These are phyloP conservation scores for Agonopterix subpropinquella DNA, from an alignment of 2,888 invertebrate genomes.

Conservation along the genomic window DNA sequence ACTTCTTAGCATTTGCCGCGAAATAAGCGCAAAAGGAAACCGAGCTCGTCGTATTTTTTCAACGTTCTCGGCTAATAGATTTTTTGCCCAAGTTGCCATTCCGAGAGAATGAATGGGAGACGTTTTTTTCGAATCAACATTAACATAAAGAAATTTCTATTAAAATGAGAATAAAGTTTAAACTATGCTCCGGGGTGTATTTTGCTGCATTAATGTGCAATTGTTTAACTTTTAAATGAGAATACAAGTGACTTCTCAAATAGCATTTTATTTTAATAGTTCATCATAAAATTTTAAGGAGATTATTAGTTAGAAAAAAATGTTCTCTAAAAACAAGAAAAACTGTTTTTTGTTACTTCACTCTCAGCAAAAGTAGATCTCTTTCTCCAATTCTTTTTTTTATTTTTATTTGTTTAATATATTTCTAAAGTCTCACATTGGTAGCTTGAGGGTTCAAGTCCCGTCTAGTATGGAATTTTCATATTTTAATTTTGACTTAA, in stretches of 20 bases:
- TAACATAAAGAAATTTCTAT: conserved; percentile 50
- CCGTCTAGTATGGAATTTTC: too few species aligned
- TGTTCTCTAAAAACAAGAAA: too few species aligned
- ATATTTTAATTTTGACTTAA: too few species aligned
- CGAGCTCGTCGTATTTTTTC: conserved; percentile 23
- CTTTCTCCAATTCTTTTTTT: too few species aligned
- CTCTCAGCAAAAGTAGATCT: too few species aligned
- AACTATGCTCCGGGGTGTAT: conserved; percentile 29
- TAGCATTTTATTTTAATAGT: not conserved
- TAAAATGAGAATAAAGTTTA: conserved; percentile 41
- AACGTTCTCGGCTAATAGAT: conserved; percentile 43
- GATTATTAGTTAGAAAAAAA: not conserved
- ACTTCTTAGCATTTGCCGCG: conserved; percentile 25
- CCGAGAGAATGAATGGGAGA: conserved; percentile 32
- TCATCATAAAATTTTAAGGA: not conserved
- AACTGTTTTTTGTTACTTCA: too few species aligned
- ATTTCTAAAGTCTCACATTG: too few species aligned
- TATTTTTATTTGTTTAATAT: too few species aligned
- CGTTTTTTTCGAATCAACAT: conserved; percentile 47
- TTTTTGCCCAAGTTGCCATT: conserved; percentile 24
- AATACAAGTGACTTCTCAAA: not conserved
- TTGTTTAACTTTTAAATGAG: not conserved
- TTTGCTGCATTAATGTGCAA: conserved; percentile 27
- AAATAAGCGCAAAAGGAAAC: conserved; percentile 24
- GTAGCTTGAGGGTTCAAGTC: too few species aligned